A percentile compares a stretch with the other conserved stretches of the same genome.
These are phyloP conservation scores for Formica aserva DNA, from an alignment of 2,888 invertebrate species.

Conservation along the genomic window DNA sequence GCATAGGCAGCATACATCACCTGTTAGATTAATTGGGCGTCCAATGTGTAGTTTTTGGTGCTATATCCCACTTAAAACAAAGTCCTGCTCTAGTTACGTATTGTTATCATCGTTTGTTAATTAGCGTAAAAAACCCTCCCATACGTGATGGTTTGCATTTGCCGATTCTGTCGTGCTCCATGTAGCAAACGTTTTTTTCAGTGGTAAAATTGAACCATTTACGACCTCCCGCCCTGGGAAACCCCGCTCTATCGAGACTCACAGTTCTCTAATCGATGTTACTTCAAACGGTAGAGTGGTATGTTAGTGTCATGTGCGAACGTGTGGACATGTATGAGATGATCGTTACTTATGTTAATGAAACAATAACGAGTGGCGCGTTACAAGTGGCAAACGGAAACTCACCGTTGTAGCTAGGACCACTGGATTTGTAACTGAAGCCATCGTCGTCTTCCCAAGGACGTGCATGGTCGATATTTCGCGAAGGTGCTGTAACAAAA, in stretches of 20 bases:
- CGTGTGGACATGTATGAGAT: conserved; percentile 86
- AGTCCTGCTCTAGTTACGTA: conserved; percentile 62
- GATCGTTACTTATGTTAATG: conserved; percentile 82
- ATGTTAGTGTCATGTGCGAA: conserved; percentile 85
- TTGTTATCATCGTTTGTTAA: conserved; percentile 63
- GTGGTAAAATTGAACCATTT: conserved; percentile 44
- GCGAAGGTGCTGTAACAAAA: conserved; percentile 92
- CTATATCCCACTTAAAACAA: conserved; percentile 70
- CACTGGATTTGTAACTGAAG: conserved; percentile 91
- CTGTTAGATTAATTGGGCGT: conserved; percentile 77
- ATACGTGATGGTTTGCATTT: conserved; percentile 54
- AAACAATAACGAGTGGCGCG: conserved; percentile 64
- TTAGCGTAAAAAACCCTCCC: conserved; percentile 66
- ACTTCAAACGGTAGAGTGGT: conserved; percentile 71
- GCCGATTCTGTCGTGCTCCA: conserved; percentile 55
- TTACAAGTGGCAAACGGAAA: conserved; percentile 63
- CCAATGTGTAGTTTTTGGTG: conserved; percentile 73
- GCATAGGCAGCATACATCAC: conserved; percentile 82
- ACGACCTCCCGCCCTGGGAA: conserved; percentile 54
- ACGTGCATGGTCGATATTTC: conserved; percentile 95
- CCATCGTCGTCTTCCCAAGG: conserved; percentile 93
- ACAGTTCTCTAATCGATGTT: conserved; percentile 59
- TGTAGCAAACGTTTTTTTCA: conserved; percentile 43
- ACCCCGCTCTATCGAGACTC: conserved; percentile 61
- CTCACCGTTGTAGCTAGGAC: conserved; percentile 95